These are phyloP conservation scores for Ovibos moschatus DNA, from an alignment of 2,113 vertebrate species.

Conservation along the genomic window DNA sequence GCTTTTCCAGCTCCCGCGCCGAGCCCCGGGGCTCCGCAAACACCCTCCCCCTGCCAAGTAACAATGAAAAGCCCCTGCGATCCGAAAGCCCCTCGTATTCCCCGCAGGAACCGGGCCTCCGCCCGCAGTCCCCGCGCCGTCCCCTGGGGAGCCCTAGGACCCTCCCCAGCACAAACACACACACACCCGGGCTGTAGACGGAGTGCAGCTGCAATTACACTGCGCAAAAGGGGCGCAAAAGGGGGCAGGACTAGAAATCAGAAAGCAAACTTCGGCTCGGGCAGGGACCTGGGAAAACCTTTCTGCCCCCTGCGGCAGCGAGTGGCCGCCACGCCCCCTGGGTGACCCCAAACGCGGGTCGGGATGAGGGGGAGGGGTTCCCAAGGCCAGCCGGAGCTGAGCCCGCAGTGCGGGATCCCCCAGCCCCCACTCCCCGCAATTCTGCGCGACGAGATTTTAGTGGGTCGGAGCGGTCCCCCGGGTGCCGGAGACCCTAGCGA, in stretches of 20 bases:
- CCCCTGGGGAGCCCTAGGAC: neutral
- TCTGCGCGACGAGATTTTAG: neutral
- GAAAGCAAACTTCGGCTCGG: conserved; percentile 53
- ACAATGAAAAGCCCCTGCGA: neutral
- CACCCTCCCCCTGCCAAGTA: neutral
- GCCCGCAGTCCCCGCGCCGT: neutral
- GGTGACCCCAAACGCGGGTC: conserved; percentile 25
- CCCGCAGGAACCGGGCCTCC: neutral
- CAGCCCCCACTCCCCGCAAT: neutral
- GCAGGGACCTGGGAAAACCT: neutral
- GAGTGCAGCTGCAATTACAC: neutral
- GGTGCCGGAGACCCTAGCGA: neutral
- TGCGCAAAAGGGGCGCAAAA: conserved; percentile 63
- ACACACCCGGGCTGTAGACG: neutral
- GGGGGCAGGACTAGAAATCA: neutral
- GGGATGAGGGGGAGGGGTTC: neutral
- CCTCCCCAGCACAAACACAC: neutral
- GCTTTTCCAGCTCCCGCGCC: neutral
- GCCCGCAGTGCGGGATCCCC: conserved; percentile 48
- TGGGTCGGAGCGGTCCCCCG: neutral
- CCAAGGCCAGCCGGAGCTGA: neutral
- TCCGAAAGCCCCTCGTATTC: neutral
- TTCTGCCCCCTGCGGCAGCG: neutral
- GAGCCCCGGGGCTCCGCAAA: neutral
- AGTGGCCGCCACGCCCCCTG: conserved; percentile 60